Base-by-base conservation (phyloP, 2,113 vertebrate species). In the Tiliqua scincoides region DNA sequence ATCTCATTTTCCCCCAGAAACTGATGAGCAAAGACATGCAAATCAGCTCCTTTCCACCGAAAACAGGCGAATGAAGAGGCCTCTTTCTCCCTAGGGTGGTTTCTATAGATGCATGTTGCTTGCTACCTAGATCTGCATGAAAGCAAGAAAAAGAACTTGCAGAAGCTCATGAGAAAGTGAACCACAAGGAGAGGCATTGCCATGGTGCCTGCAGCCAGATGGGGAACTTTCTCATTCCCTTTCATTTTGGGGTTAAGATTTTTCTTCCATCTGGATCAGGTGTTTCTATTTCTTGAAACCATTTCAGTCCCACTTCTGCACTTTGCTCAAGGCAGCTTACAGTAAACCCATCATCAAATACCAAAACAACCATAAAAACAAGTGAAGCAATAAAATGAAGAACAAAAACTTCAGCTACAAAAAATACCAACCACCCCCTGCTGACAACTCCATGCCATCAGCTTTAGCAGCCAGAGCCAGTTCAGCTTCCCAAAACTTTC, bases 1-100 rank as follows among this genome's bases (percentile, higher is more conserved):
- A 89, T 72, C 73, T 85, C 57, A n/a, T 1, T 83, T 93, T 90
- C 85, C 68, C 43, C 61, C 48, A 35, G 78, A 61, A 74, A 17
- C 1, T 68, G 48, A 68, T 75, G 32, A 89, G 59, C 8, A 3
- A 75, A 79, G 35, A 61, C 9, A 80, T 88, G 21, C 40, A 79
- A 93, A 82, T 10, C 15, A 4, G 77, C 17, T 37, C 5, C 4
- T 75, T 11, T 83, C 25, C 61, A 32, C n/a, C 0, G 4, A 40
- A 21, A 89, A 86, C 1, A 70, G 23, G 3, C 83, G n/a, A 0
- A 0, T 27, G 82, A 71, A 78, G 67, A 87, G 21, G 0, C 11
- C 2, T 73, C 20, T 35, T 35, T 63, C 57, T 54, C 78, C 0
- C 10, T 21, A 17, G 75, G 20, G 1, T 4, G 9, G 23, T 1